Evolutionary conservation across 2,797 vertebrate genomes (phyloP), one percentile per base, ranked within the genome.

Genomic region (Muraenolepis orangiensis): DNA sequence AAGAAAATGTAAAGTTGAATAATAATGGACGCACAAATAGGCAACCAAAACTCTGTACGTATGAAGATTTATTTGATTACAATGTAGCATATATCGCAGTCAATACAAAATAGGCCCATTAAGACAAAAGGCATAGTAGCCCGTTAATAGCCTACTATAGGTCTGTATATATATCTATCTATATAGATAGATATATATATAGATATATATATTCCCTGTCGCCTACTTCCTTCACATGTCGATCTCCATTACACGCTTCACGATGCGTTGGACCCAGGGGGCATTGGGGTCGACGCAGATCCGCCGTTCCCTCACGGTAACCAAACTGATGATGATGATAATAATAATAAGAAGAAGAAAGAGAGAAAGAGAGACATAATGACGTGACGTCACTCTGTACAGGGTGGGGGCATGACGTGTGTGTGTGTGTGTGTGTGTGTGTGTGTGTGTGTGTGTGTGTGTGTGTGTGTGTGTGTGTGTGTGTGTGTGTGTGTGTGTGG

Each of bases 211-310:
- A n/a, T n/a, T n/a, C n/a, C n/a, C n/a, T n/a, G n/a, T n/a, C n/a
- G n/a, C n/a, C n/a, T n/a, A 34, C 32, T 34, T 34, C 32, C 8
- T 4, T 4, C 32, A 4, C 32, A 3, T 11, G 36, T 11, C 12
- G 13, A 14, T 23, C 46, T 8, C n/a, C 46, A n/a, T 57, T 57
- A 51, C 13, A 16, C 42, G 18, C 42, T 0, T 81, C 34, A 88
- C 77, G 28, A 82, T 28, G 16, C 0, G 1, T 1, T 73, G 2
- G 0, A 86, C 86, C 89, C 87, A 88, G 70, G 16, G 0, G 0
- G 46, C 1, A 1, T 0, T 72, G 0, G 82, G 74, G 61, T 86
- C 73, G 2, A 42, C 82, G 1, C 89, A 90, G 46, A 90, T 30
- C 1, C 0, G 0, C 2, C 8, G 7, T 6, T 0, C 0, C 5